Base-by-base conservation (phyloP, 64 coral and sea anemone genomes). In the Cladopsammia gracilis region DNA sequence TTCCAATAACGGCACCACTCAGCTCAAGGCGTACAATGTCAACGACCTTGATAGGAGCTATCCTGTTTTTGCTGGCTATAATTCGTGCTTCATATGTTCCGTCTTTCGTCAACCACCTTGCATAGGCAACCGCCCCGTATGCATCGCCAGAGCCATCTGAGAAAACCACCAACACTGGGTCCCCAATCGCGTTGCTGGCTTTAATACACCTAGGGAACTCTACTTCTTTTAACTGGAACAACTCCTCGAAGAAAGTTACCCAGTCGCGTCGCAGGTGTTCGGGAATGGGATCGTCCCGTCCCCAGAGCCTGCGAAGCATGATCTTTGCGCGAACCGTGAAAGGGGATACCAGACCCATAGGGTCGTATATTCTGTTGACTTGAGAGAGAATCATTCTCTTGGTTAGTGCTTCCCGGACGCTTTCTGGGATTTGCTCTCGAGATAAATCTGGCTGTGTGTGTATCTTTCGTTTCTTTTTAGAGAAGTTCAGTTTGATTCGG, bases 1-100 rank as follows among this genome's bases (percentile, higher is more conserved):
- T 88, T 0, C 47, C 72, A 53, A 88, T 50, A 68, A 88, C 14
- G 3, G 86, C 70, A 14, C 86, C 85, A 48, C 50, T 72, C 25
- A 87, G 85, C 25, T 87, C 85, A 45, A 48, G 48, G 44, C 85
- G 6, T 34, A 88, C 86, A 58, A 88, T 88, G 43, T 68, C 74
- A 10, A 43, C 73, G 48, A 57, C 74, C 7, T 53, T 68, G 43
- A 88, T 18, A 11, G 86, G 86, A 24, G 68, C 51, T 18, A 87
- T 48, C 25, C 67, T 46, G 62, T 22, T 25, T 44, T 3, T 56
- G 53, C 53, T 56, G 53, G 53, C 53, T 1, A 56, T 56, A 5
- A 56, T 56, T 56, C 5, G 53, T 56, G 53, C 53, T 56, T 56
- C 53, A 56, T 56, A 56, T 56, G 10, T 75, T 43, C 43, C 25